Conservation (phyloP, 2,113 vertebrate species). For the Setophaga petechia region DNA sequence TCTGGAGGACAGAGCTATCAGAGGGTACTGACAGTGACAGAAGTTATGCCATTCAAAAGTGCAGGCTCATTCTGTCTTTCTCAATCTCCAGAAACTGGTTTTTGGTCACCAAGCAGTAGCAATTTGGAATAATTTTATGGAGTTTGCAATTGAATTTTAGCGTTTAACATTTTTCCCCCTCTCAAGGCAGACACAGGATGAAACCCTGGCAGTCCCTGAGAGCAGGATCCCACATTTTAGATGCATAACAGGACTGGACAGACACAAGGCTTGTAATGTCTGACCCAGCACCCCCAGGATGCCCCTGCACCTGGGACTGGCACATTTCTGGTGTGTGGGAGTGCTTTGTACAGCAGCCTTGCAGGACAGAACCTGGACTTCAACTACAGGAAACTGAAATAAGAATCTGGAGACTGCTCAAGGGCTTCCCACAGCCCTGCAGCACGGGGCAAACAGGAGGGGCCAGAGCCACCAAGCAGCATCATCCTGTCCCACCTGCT, state of each 20-base stretch:
- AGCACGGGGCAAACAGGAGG: neutral
- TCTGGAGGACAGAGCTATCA: neutral
- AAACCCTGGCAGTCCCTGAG: neutral
- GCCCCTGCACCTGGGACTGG: too few species aligned
- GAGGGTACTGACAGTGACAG: neutral
- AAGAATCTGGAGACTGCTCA: neutral
- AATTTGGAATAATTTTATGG: neutral
- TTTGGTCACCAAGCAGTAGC: neutral
- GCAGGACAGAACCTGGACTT: neutral
- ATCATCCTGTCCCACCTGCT: neutral
- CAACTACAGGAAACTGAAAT: neutral
- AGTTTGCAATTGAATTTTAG: neutral
- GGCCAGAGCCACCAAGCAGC: neutral
- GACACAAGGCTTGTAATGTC: rapidly evolving
- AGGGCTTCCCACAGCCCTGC: neutral
- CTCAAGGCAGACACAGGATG: neutral
- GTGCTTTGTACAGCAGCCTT: neutral
- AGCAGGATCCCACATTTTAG: neutral
- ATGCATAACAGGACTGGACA: neutral
- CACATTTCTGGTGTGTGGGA: neutral
- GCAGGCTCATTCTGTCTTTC: neutral
- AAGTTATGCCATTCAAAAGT: neutral
- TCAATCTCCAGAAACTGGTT: neutral
- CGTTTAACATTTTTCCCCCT: neutral
- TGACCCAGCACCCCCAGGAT: neutral